A percentile compares a stretch with the other conserved stretches of the same genome.
These are phyloP conservation scores for Leptoteleia sp. DNA, from an alignment of 1,140 invertebrate species.

Conservation along the genomic window DNA sequence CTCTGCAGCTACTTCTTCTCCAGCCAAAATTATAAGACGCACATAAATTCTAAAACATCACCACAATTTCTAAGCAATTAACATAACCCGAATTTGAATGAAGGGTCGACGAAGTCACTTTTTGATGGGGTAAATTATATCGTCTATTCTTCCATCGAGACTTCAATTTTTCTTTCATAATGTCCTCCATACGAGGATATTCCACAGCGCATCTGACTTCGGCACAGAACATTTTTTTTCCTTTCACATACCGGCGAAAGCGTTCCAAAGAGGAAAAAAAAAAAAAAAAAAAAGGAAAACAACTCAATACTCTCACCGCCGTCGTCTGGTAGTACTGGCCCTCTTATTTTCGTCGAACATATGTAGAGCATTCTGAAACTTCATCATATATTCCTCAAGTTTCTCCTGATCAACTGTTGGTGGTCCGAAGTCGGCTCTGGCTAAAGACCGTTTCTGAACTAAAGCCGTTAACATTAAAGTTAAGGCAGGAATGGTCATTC, in stretches of 20 bases:
- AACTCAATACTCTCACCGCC: conserved; percentile 55
- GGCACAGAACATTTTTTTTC: conserved; percentile 37
- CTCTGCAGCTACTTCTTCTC: conserved; percentile 11
- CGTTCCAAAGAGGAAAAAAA: no score
- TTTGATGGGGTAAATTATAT: conserved; percentile 20
- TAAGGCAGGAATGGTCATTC: conserved; percentile 76
- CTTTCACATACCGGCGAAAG: conserved; percentile 43
- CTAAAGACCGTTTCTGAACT: conserved; percentile 73
- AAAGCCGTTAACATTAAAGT: conserved; percentile 76
- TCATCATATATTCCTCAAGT: conserved; percentile 71
- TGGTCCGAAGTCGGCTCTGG: conserved; percentile 65
- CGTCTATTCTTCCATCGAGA: conserved; percentile 3
- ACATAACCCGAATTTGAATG: conserved; percentile 10
- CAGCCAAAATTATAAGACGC: background rate
- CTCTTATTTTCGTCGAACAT: conserved; percentile 64
- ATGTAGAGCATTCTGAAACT: conserved; percentile 70
- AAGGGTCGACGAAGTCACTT: conserved; percentile 29
- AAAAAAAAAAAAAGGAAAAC: conserved; percentile 30
- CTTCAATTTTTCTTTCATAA: conserved; percentile 41
- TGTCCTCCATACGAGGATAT: conserved; percentile 21
- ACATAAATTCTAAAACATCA: conserved; percentile 10
- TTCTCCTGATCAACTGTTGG: conserved; percentile 61
- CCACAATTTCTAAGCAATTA: conserved; percentile 5
- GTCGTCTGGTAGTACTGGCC: conserved; percentile 28
- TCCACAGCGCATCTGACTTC: conserved; percentile 16